These are phyloP conservation scores for Numida meleagris DNA, from an alignment of 2,113 vertebrate species.

Conservation along the genomic window DNA sequence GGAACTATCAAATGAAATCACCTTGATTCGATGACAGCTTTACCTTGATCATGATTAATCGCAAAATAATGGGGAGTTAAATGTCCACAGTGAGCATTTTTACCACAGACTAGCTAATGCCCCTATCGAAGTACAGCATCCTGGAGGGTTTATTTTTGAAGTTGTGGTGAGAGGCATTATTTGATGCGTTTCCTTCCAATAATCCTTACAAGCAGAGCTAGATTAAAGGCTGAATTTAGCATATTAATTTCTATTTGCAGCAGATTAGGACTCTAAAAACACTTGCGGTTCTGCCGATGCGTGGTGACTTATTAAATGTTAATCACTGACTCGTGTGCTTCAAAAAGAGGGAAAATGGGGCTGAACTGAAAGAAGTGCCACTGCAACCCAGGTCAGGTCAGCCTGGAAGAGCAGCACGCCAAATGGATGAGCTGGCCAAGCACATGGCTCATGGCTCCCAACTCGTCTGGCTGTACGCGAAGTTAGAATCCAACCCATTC, in stretches of 20 bases:
- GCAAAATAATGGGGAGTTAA: neutral
- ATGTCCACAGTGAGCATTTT: neutral
- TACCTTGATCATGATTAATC: slow-evolving; percentile 30
- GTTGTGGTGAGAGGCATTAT: neutral
- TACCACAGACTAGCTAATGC: neutral
- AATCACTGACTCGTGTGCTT: neutral
- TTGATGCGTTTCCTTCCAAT: neutral
- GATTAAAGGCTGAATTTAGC: neutral
- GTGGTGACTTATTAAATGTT: neutral
- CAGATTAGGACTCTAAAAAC: neutral
- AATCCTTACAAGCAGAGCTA: neutral
- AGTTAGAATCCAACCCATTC: neutral
- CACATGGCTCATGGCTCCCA: neutral
- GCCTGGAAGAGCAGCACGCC: neutral
- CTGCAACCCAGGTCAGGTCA: neutral
- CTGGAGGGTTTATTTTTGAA: neutral
- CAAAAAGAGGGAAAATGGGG: neutral
- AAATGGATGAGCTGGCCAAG: neutral
- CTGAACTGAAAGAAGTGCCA: neutral
- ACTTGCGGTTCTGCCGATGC: neutral
- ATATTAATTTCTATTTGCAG: neutral
- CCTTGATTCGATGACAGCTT: slow-evolving; percentile 42
- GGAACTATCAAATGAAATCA: slow-evolving; percentile 35
- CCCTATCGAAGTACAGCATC: neutral
- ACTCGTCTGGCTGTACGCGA: accelerated